These are phyloP conservation scores for Pilophorus perplexus DNA, from an alignment of 2,888 invertebrate genomes.

Conservation along the genomic window DNA sequence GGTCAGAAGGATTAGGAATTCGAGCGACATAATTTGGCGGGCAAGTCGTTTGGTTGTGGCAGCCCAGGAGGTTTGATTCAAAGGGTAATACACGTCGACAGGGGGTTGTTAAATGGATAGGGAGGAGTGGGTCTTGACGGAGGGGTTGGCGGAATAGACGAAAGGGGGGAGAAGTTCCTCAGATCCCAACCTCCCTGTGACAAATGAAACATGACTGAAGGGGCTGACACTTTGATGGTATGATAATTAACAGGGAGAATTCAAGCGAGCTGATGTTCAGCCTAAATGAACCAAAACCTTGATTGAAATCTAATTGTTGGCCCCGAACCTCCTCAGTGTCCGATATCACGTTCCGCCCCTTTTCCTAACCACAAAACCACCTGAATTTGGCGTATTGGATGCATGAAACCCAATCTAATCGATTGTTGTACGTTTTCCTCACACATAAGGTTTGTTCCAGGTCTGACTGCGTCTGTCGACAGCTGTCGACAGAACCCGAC, in stretches of 20 bases:
- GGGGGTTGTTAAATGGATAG: not conserved
- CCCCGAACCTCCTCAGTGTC: constrained; percentile 16
- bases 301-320: constrained; percentile 32
- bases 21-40: too few species aligned
- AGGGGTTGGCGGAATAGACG: not conserved
- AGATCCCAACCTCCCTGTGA: constrained; percentile 1
- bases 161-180: not conserved
- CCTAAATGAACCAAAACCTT: constrained; percentile 31
- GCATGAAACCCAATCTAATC: too few species aligned
- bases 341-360: too few species aligned
- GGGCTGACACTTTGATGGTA: constrained; percentile 31
- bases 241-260: constrained; percentile 22
- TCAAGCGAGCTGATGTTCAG: not conserved
- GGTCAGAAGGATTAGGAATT: too few species aligned
- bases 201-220: constrained; percentile 34
- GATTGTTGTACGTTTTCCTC: too few species aligned
- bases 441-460: too few species aligned
- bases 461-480: too few species aligned
- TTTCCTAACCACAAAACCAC: too few species aligned
- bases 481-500: too few species aligned
- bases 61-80: too few species aligned
- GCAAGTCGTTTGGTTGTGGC: too few species aligned
- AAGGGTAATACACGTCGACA: constrained; percentile 22
- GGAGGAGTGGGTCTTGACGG: not conserved
- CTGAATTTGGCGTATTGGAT: too few species aligned